Evolutionary conservation across 2,888 invertebrate species (phyloP).

Genomic region (Anticlea derivata): DNA sequence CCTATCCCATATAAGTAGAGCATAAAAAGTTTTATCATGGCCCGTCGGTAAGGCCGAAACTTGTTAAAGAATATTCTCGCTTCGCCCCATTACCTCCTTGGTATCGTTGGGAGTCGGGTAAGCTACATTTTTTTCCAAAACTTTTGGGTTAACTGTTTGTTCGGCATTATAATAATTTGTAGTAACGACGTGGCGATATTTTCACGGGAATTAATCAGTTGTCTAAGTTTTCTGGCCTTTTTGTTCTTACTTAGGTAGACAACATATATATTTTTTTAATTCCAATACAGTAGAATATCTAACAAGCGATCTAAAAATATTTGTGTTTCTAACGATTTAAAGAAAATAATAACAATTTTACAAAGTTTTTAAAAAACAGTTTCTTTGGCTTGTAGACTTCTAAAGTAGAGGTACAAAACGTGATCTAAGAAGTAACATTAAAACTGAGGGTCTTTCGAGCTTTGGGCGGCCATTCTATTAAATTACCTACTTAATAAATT

Average conservation of each 20-base stretch:
- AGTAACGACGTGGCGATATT: constrained; percentile 29
- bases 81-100: constrained; percentile 68
- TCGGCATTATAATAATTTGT: constrained; percentile 42
- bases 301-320: too few relatives aligned
- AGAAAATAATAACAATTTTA: too few relatives aligned
- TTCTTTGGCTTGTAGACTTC: constrained; percentile 2
- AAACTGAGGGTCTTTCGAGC: constrained; percentile 21
- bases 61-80: constrained; percentile 70
- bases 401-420: constrained; percentile 16
- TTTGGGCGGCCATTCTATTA: constrained; percentile 53
- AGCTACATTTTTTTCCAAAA: constrained; percentile 50
- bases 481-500: constrained; percentile 63
- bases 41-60: constrained; percentile 61
- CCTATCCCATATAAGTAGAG: constrained; percentile 68
- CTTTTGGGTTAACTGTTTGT: constrained; percentile 54
- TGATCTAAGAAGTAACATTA: constrained; percentile 14
- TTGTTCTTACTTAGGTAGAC: too few relatives aligned
- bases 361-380: too few relatives aligned
- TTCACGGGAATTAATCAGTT: constrained; percentile 32
- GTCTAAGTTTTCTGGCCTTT: constrained; percentile 20
- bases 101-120: constrained; percentile 37
- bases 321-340: too few relatives aligned
- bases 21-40: constrained; percentile 80
- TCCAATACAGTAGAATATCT: too few relatives aligned
- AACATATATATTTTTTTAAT: too few relatives aligned